Percentiles rank a stretch among this genome's conserved stretches.
Conservation (phyloP, 2,113 vertebrate species). For the Morone chrysops region DNA sequence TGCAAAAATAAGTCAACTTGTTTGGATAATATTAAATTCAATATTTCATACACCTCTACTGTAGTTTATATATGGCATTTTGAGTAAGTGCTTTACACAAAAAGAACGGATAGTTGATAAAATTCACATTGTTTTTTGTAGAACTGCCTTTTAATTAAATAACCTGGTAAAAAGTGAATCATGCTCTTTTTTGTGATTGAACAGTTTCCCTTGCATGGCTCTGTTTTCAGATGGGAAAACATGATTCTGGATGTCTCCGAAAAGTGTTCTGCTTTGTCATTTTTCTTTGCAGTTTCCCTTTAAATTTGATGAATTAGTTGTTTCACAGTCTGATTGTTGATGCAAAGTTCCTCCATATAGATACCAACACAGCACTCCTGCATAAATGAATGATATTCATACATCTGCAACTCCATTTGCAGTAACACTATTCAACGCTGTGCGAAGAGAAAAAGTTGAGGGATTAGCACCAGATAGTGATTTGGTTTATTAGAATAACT, state of each 20-base stretch:
- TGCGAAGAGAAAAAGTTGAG: conserved; percentile 23
- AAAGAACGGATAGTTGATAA: not conserved
- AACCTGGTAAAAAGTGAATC: not conserved
- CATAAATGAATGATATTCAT: not conserved
- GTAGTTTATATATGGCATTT: not conserved
- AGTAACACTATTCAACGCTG: conserved; percentile 6
- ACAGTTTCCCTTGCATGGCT: not conserved
- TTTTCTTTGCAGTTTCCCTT: not conserved
- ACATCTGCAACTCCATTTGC: not conserved
- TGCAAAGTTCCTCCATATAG: not conserved
- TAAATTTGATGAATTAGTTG: not conserved
- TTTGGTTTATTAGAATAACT: conserved; percentile 39
- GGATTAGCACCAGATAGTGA: conserved; percentile 22
- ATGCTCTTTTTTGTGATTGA: not conserved
- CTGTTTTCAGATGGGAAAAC: not conserved
- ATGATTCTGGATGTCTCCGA: not conserved
- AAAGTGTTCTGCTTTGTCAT: conserved; percentile 6
- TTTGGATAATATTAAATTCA: not conserved
- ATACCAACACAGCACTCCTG: not conserved
- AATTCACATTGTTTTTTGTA: not conserved
- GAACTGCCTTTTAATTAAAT: not conserved
- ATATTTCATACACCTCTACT: not conserved
- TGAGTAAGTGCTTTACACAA: not conserved
- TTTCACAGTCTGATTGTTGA: not conserved
- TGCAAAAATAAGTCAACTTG: not conserved